A percentile compares a stretch with the other conserved stretches of the same genome.
Evolutionary conservation across 2,113 vertebrate genomes (phyloP).

Genomic region (Mastomys coucha): DNA sequence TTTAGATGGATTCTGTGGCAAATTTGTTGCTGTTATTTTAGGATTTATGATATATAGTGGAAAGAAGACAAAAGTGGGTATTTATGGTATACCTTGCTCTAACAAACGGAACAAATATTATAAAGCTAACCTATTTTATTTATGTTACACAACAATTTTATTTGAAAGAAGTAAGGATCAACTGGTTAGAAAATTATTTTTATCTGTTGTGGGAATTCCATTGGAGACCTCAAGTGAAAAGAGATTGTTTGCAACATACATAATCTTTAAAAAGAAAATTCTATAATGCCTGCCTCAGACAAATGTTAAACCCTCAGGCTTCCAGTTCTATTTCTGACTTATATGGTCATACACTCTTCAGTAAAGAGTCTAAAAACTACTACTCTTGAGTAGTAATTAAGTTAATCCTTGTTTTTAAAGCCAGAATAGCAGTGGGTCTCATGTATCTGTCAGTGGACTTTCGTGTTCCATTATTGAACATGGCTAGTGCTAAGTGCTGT

Average conservation of each 20-base stretch:
- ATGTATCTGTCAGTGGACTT: neutral
- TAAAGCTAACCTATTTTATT: constrained; percentile 9
- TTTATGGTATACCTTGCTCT: neutral
- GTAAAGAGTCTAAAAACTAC: neutral
- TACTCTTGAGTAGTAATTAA: constrained; percentile 8
- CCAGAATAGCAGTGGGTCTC: neutral
- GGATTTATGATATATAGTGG: neutral
- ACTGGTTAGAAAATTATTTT: constrained; percentile 61
- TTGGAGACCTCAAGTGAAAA: constrained; percentile 58
- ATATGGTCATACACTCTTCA: constrained; percentile 11
- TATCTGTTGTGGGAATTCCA: constrained; percentile 46
- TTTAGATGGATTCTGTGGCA: constrained; percentile 33
- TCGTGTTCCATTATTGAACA: neutral
- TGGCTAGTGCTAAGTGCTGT: neutral
- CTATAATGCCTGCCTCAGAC: neutral
- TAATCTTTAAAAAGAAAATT: constrained; percentile 47
- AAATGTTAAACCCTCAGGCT: neutral
- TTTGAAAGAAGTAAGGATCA: constrained; percentile 39
- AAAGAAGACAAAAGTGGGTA: neutral
- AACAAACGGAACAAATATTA: neutral
- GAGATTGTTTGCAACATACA: constrained; percentile 51
- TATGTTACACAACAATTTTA: constrained; percentile 35
- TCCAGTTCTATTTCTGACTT: neutral
- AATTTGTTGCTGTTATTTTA: constrained; percentile 16
- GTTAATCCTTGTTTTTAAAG: constrained; percentile 37